Evolutionary conservation across 2,113 vertebrate species (phyloP), one percentile per base, ranked within the genome.

Genomic region (Chamaetylas fuelleborni): DNA sequence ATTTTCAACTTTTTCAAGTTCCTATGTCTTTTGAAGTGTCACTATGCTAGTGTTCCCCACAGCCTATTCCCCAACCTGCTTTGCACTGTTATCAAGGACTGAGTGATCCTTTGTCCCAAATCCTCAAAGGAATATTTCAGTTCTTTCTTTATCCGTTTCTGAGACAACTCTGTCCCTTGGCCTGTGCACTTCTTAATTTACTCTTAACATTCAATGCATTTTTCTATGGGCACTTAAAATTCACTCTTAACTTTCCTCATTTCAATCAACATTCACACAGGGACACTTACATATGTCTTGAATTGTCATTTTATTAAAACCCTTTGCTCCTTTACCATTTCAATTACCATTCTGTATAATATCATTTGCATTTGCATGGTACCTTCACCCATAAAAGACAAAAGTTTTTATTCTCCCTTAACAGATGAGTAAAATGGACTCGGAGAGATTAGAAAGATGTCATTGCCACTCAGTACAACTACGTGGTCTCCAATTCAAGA

Each of bases 1-100:
- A 64, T 96, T 97, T 95, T 92, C 88, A 94, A 95, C 66, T 95
- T 96, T 95, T 95, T 90, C 90, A 90, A 64, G 91, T 82, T 94
- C 80, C 47, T 47, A 3, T 36, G 38, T 69, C 89, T 90, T 96
- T 96, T 95, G 96, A 95, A 95, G 78, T 76, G 42, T 61, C 83
- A 78, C 72, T 81, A 9, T 2, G 50, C 74, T 87, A 92, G 36
- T 84, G 86, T 51, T 95, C 88, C 90, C 48, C 67, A 81, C 38
- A 90, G 84, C 84, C 79, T 79, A 42, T 87, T 95, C 78, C 93
- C 74, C 91, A 93, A 91, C 85, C 93, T 91, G 87, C 92, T 96
- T 85, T 95, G 80, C 92, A 67, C 62, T 93, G 47, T 78, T 95
- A 89, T 81, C n/a, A 4, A 82, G 92, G 69, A 40, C 87, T 91